Evolutionary conservation across 2,113 vertebrate species (phyloP).

Genomic region (Carettochelys insculpta): DNA sequence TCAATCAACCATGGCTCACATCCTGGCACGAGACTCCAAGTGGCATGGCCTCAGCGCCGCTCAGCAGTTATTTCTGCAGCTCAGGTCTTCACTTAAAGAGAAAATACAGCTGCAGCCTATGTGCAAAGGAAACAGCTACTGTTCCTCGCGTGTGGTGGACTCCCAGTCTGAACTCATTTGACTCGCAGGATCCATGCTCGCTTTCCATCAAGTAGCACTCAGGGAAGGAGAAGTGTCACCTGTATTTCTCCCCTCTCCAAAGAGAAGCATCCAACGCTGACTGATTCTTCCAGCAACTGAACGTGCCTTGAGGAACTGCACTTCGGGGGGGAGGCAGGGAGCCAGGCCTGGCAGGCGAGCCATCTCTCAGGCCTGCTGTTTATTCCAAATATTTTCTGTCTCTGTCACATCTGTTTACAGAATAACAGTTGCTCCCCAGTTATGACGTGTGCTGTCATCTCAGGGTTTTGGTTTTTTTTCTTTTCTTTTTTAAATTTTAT

Average conservation of each 20-base stretch:
- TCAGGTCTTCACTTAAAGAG: not conserved
- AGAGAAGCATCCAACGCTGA: not conserved
- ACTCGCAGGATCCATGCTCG: not conserved
- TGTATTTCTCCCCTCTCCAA: not conserved
- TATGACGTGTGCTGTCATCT: conserved; percentile 13
- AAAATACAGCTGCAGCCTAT: not conserved
- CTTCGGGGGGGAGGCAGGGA: not conserved
- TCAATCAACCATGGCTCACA: not conserved
- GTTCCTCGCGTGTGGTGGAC: not conserved
- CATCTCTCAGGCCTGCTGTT: not conserved
- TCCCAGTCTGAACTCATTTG: not conserved
- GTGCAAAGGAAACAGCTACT: not conserved
- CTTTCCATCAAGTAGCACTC: not conserved
- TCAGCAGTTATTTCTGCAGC: not conserved
- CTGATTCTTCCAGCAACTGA: not conserved
- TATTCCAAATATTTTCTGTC: conserved; percentile 8
- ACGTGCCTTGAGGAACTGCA: not conserved
- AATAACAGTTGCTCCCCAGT: conserved; percentile 30
- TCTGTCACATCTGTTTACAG: conserved; percentile 13
- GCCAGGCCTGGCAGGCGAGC: not conserved
- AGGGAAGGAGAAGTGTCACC: not conserved
- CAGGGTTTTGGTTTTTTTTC: no score
- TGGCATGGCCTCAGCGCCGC: not conserved
- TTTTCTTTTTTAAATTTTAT: not conserved
- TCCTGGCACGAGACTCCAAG: not conserved